Conservation (phyloP, 2,888 invertebrate species). For the Drosophila diplacantha region DNA sequence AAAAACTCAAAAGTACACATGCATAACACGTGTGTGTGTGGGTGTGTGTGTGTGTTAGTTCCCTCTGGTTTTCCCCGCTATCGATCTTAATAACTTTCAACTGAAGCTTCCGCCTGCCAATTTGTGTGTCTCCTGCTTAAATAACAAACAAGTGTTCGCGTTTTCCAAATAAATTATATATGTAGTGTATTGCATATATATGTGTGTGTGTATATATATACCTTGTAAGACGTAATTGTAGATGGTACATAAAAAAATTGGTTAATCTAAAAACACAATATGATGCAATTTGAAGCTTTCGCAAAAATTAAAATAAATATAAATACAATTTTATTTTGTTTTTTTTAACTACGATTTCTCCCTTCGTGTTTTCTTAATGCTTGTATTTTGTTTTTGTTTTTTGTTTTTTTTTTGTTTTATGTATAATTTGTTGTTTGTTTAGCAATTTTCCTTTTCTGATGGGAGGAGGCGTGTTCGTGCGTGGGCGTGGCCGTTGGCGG, state of each 20-base stretch:
- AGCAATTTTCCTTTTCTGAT: not conserved
- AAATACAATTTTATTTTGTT: constrained; percentile 16
- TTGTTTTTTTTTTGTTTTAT: not conserved
- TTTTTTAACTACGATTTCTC: not conserved
- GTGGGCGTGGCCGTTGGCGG: constrained; percentile 4
- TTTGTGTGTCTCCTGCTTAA: constrained; percentile 44
- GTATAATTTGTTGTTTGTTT: not conserved
- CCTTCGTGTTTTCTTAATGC: not conserved
- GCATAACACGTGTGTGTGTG: constrained; percentile 14
- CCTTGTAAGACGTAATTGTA: constrained; percentile 51
- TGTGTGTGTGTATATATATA: constrained; percentile 36
- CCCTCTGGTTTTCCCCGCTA: constrained; percentile 12
- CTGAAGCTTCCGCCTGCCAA: constrained; percentile 13
- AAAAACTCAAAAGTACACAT: constrained; percentile 54
- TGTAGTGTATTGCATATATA: constrained; percentile 38
- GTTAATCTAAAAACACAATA: constrained; percentile 33
- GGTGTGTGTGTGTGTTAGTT: constrained; percentile 37
- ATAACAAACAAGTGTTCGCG: constrained; percentile 45
- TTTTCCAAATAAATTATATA: constrained; percentile 42
- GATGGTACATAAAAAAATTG: constrained; percentile 45
- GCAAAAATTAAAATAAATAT: constrained; percentile 24
- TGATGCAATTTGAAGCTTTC: constrained; percentile 42
- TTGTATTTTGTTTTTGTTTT: not conserved
- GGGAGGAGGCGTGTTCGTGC: not conserved
- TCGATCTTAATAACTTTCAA: constrained; percentile 14